Base-by-base conservation (phyloP, 2,797 vertebrate species). In the Okamejei kenojei region DNA sequence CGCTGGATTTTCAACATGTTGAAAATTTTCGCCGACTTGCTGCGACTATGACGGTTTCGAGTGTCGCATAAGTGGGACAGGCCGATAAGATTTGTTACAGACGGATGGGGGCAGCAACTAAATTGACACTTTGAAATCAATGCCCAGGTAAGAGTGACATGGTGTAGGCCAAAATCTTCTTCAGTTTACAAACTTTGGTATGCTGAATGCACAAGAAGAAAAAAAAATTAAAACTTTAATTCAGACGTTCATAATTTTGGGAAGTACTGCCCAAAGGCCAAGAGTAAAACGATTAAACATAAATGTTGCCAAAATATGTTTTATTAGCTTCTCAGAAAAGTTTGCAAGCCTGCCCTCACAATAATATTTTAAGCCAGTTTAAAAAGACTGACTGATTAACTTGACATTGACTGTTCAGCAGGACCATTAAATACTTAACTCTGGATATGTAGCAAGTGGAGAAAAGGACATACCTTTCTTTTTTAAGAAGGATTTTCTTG, bases 401-500 rank as follows among this genome's bases (percentile, higher is more conserved):
- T 73, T 73, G 71, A 73, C 71, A 73, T 73, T 73, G 71, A 73
- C 13, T 73, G 19, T 23, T 74, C 35, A 26, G 35, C 68, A 73
- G 71, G 68, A 45, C 21, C 54, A 71, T 15, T 71, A 38, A 90
- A 26, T 26, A 54, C 45, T 23, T 11, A 76, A 38, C 71, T 26
- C 35, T 45, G 38, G 68, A 11, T 29, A n/a, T 73, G 90, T 74
- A 65, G 0, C 7, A 17, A 13, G 13, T 65, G 63, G 63, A n/a
- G 19, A 86, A 88, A 65, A 17, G 17, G 15, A n/a, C 95, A 95
- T 97, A 99, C 99, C 98, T 98, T 99, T 99, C 95, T 98, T 99
- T 96, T 98, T 98, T 95, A 99, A 96, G 95, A 99, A 99, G 0
- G 97, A 96, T 97, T 97, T 99, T 96, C 98, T 97, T 95, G 97